Conservation (phyloP, 2,797 vertebrate genomes). For the Amazonetta brasiliensis region DNA sequence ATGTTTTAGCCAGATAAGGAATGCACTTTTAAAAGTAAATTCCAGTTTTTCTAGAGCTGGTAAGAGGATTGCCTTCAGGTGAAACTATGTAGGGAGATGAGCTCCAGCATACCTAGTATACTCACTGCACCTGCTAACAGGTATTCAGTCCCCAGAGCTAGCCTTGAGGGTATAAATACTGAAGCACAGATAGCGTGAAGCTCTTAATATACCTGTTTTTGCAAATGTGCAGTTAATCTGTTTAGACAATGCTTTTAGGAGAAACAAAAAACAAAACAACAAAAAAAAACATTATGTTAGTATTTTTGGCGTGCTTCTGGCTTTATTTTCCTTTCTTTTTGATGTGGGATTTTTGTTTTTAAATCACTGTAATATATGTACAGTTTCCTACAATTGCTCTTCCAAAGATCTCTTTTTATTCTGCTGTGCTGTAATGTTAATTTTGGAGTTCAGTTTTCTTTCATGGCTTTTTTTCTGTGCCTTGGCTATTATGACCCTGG, state of each 20-base stretch:
- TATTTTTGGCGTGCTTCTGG: background rate
- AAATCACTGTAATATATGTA: rapidly evolving
- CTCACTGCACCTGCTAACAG: background rate
- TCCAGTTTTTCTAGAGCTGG: rapidly evolving
- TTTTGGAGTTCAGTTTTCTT: background rate
- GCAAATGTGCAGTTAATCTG: background rate
- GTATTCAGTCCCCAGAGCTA: background rate
- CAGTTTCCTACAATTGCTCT: rapidly evolving
- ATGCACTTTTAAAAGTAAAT: background rate
- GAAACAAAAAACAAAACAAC: too few relatives aligned
- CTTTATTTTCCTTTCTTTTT: background rate
- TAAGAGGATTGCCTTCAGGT: background rate
- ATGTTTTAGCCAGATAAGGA: background rate
- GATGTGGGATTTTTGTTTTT: background rate
- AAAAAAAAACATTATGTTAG: rapidly evolving
- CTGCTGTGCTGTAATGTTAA: rapidly evolving
- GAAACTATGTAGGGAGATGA: background rate
- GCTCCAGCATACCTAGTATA: background rate
- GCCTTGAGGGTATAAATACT: background rate
- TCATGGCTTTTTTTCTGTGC: rapidly evolving
- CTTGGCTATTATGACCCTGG: rapidly evolving
- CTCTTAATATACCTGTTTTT: rapidly evolving
- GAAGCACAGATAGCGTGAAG: rapidly evolving
- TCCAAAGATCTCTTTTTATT: background rate
- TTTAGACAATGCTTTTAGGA: rapidly evolving